Conservation (phyloP, 2,113 vertebrate species). For the Colius striatus region DNA sequence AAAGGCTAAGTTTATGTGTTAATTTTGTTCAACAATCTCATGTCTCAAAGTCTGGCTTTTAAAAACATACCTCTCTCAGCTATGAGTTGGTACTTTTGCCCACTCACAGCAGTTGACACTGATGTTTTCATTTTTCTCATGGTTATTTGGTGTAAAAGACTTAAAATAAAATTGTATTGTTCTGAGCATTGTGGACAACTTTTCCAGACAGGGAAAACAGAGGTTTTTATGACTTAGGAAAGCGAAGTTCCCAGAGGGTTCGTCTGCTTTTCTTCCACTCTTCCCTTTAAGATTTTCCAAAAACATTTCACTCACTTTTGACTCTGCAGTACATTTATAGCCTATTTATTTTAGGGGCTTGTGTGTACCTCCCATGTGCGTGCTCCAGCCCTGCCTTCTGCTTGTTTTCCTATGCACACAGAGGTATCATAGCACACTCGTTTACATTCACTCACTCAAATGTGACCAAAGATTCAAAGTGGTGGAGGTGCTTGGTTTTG, state of each 20-base stretch:
- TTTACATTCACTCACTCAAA: background rate
- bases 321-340: slow-evolving; percentile 2
- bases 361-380: accelerated
- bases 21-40: background rate
- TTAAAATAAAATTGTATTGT: slow-evolving; percentile 65
- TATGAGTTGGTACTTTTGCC: background rate
- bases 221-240: slow-evolving; percentile 68
- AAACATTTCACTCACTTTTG: slow-evolving; percentile 39
- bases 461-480: background rate
- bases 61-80: background rate
- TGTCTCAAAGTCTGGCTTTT: background rate
- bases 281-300: slow-evolving; percentile 46
- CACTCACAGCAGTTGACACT: background rate
- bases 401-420: background rate
- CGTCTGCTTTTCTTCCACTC: slow-evolving; percentile 41
- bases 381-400: background rate
- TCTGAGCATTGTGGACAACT: slow-evolving; percentile 45
- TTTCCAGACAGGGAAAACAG: slow-evolving; percentile 65
- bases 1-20: background rate
- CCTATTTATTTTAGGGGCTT: background rate
- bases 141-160: slow-evolving; percentile 26
- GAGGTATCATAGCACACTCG: background rate
- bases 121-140: background rate
- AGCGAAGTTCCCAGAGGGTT: slow-evolving; percentile 37
- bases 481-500: background rate